These are phyloP conservation scores for Caenorhabditis briggsae DNA, from an alignment of 1,140 invertebrate genomes.

Conservation along the genomic window DNA sequence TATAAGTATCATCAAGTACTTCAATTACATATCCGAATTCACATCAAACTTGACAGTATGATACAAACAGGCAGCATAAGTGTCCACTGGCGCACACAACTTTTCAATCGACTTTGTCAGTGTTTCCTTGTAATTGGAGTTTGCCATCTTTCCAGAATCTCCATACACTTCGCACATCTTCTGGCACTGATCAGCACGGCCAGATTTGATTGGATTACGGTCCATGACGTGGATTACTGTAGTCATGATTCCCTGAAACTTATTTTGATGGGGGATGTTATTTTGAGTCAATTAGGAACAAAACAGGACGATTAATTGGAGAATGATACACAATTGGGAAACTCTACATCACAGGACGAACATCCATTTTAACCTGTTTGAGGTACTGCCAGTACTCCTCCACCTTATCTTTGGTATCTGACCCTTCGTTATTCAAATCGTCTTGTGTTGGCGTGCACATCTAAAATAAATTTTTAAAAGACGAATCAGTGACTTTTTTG, in stretches of 20 bases:
- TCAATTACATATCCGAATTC: constrained; percentile 52
- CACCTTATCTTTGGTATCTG: constrained; percentile 60
- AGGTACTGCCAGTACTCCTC: constrained; percentile 69
- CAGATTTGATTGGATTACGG: constrained; percentile 51
- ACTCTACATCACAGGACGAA: constrained; percentile 34
- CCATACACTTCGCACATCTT: constrained; percentile 66
- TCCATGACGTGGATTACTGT: constrained; percentile 69
- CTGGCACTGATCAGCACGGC: constrained; percentile 63
- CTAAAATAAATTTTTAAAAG: constrained; percentile 14
- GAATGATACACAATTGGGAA: neutral
- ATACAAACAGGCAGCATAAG: constrained; percentile 68
- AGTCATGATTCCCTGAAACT: constrained; percentile 65
- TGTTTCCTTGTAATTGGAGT: constrained; percentile 42
- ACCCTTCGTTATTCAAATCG: constrained; percentile 61
- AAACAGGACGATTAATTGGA: neutral
- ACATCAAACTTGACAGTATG: constrained; percentile 69
- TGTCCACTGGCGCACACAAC: constrained; percentile 64
- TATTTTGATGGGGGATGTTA: neutral
- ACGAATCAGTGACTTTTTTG: neutral
- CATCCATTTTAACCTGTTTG: constrained; percentile 65
- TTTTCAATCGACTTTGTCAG: constrained; percentile 65
- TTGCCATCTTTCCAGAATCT: constrained; percentile 16
- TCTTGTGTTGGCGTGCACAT: constrained; percentile 68
- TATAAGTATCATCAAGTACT: constrained; percentile 20
- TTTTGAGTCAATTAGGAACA: neutral